These are phyloP conservation scores for Galerucella nymphaeae DNA, from an alignment of 2,888 invertebrate genomes.

Conservation along the genomic window DNA sequence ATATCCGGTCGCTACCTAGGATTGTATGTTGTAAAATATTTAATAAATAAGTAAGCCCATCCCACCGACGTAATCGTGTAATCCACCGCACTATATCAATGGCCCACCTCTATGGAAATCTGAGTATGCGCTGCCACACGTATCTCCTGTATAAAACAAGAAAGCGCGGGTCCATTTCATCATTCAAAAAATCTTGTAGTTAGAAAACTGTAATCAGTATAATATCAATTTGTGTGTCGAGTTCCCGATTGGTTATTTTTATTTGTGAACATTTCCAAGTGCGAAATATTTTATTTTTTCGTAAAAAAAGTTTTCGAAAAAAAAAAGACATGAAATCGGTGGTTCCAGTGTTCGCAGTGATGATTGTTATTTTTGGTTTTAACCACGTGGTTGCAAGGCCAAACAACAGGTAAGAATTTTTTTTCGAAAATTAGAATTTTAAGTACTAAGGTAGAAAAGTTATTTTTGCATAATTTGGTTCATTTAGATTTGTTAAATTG, in stretches of 20 bases:
- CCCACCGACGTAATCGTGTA: constrained; percentile 8
- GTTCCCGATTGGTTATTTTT: constrained; percentile 21
- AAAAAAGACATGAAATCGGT: constrained; percentile 39
- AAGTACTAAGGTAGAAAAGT: too few species aligned
- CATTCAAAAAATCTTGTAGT: constrained; percentile 49
- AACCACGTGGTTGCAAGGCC: constrained; percentile 48
- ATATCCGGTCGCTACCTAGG: too few species aligned
- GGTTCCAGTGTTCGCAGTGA: constrained; percentile 39
- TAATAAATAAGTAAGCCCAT: neutral
- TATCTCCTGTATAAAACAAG: constrained; percentile 37
- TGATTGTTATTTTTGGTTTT: constrained; percentile 45
- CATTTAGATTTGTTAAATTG: too few species aligned
- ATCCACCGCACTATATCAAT: constrained; percentile 18
- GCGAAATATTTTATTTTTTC: neutral
- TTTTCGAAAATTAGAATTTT: neutral
- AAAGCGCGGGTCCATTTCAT: constrained; percentile 37
- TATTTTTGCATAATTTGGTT: too few species aligned
- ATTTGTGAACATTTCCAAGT: neutral
- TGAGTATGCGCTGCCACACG: constrained; percentile 32
- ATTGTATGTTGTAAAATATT: too few species aligned
- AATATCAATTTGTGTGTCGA: constrained; percentile 13
- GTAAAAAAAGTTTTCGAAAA: constrained; percentile 3
- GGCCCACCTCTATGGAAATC: constrained; percentile 10
- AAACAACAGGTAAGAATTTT: constrained; percentile 44
- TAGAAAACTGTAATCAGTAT: constrained; percentile 33